Evolutionary conservation across 2,888 invertebrate species (phyloP).

Genomic region (Pegoplata infirma): DNA sequence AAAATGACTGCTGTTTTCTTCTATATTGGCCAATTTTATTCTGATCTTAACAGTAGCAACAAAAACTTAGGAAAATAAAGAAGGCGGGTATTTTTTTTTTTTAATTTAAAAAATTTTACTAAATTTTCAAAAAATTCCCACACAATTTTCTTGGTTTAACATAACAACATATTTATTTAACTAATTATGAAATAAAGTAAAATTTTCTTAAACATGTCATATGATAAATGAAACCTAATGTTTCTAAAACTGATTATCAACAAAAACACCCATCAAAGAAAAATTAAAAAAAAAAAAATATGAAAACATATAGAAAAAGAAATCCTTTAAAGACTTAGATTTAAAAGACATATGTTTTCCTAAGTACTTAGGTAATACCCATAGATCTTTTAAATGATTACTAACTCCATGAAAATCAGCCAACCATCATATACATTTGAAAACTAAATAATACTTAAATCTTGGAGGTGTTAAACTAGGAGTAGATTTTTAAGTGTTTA

Average conservation of each 20-base stretch:
- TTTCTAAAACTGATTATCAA: slow-evolving; percentile 8
- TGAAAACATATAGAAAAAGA: not conserved
- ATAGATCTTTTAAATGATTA: slow-evolving; percentile 3
- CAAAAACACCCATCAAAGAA: slow-evolving; percentile 9
- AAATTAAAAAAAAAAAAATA: too few species aligned
- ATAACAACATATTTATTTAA: slow-evolving; percentile 7
- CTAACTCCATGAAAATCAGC: not conserved
- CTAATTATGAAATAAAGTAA: slow-evolving; percentile 3
- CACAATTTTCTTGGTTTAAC: not conserved
- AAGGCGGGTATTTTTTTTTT: not conserved
- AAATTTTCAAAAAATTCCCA: slow-evolving; percentile 10
- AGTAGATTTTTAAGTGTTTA: slow-evolving; percentile 1
- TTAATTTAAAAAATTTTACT: not conserved
- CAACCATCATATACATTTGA: not conserved
- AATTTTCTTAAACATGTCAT: not conserved
- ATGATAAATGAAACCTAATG: slow-evolving; percentile 2
- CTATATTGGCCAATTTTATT: too few species aligned
- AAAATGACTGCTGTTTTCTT: too few species aligned
- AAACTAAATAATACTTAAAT: not conserved
- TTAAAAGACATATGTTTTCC: not conserved
- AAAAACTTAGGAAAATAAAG: too few species aligned
- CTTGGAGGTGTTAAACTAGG: not conserved
- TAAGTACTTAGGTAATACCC: not conserved
- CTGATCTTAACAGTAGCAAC: too few species aligned
- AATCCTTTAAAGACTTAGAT: not conserved